Evolutionary conservation across 2,888 invertebrate genomes (phyloP).

Genomic region (Sminthurides aquaticus): DNA sequence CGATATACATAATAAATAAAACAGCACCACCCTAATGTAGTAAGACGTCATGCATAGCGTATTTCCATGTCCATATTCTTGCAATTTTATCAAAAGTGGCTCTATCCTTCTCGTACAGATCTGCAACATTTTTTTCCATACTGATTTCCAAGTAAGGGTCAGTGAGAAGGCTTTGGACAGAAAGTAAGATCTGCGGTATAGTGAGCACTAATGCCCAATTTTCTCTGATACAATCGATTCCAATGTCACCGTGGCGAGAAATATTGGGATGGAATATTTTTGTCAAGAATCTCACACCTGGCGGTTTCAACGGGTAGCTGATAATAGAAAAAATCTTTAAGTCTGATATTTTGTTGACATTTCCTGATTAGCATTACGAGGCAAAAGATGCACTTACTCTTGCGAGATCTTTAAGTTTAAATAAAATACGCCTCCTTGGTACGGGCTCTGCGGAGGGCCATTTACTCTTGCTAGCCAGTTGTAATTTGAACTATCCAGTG

Average conservation of each 20-base stretch:
- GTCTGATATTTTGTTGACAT: neutral
- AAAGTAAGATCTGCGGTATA: slow-evolving; percentile 78
- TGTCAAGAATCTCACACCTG: slow-evolving; percentile 82
- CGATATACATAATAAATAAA: no score
- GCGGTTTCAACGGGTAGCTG: slow-evolving; percentile 83
- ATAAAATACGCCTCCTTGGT: slow-evolving; percentile 88
- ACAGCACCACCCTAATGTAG: neutral
- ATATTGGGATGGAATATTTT: slow-evolving; percentile 92
- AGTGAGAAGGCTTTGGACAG: slow-evolving; percentile 77
- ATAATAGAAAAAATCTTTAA: slow-evolving; percentile 22
- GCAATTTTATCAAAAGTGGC: slow-evolving; percentile 71
- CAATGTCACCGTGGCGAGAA: slow-evolving; percentile 88
- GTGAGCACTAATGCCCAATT: slow-evolving; percentile 94
- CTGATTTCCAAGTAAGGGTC: slow-evolving; percentile 77
- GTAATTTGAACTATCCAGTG: slow-evolving; percentile 69
- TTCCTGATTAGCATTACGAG: slow-evolving; percentile 9
- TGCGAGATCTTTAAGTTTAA: slow-evolving; percentile 82
- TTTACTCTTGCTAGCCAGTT: slow-evolving; percentile 92
- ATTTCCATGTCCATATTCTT: slow-evolving; percentile 80
- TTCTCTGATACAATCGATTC: slow-evolving; percentile 88
- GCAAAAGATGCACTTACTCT: slow-evolving; percentile 51
- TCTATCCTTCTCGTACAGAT: slow-evolving; percentile 66
- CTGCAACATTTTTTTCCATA: slow-evolving; percentile 79
- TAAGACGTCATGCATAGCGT: slow-evolving; percentile 68
- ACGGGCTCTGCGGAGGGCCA: slow-evolving; percentile 85